A percentile compares a stretch with the other conserved stretches of the same genome.
phyloP scores from a whole-genome alignment of 2,113 vertebrate species.

The Amphilophus citrinellus region DNA sequence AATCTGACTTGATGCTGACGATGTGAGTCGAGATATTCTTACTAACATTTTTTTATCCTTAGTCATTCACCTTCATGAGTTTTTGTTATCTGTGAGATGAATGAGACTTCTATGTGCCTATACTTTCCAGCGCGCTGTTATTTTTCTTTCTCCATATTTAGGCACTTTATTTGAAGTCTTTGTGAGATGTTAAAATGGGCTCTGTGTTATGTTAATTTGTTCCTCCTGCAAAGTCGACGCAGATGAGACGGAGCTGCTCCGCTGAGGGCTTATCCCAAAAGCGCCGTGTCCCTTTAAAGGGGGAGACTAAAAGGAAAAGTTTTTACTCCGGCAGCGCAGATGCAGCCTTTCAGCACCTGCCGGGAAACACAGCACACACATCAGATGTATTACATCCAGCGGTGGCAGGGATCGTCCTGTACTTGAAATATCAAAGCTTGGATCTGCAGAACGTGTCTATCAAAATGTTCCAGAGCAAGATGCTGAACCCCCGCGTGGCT shows the following conservation, averaged over 20 bases:
- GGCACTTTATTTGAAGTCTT: slow-evolving; percentile 32
- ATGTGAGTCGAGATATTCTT: background rate
- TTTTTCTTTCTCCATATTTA: slow-evolving; percentile 6
- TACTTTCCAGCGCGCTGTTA: background rate
- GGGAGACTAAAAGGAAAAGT: background rate
- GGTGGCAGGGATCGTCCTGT: background rate
- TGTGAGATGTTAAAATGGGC: slow-evolving; percentile 11
- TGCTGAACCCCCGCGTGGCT: background rate
- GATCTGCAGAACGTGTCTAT: background rate
- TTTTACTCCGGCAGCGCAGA: background rate
- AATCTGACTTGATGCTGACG: background rate
- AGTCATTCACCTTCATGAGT: background rate
- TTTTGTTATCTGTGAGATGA: slow-evolving; percentile 8
- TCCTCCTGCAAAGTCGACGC: background rate
- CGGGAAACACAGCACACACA: slow-evolving; percentile 4
- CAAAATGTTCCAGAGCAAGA: slow-evolving; percentile 1
- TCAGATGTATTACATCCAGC: background rate
- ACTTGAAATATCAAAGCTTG: slow-evolving; percentile 5
- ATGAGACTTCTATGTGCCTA: slow-evolving; percentile 12
- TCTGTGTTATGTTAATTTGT: slow-evolving; percentile 28
- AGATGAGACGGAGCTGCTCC: slow-evolving; percentile 8
- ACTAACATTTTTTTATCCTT: background rate
- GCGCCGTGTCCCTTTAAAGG: slow-evolving; percentile 1
- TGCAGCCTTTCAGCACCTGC: slow-evolving; percentile 2
- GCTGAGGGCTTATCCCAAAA: background rate